These are phyloP conservation scores for Ophion costatus DNA, from an alignment of 2,888 invertebrate species.

Conservation along the genomic window DNA sequence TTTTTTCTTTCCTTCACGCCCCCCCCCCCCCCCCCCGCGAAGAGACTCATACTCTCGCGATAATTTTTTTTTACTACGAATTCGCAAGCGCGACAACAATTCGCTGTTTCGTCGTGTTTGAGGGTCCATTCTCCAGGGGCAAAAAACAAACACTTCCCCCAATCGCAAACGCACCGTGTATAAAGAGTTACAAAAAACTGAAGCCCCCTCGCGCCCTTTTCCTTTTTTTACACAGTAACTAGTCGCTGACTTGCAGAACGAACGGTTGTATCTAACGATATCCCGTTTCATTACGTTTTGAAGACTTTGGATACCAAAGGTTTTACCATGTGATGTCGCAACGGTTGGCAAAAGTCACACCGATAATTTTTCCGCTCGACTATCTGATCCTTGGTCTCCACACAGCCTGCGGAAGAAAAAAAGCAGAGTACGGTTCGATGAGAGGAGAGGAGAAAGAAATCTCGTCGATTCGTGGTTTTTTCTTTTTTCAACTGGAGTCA, in stretches of 20 bases:
- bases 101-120: constrained; percentile 25
- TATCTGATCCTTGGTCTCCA: constrained; percentile 80
- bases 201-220: constrained; percentile 6
- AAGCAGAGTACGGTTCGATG: constrained; percentile 33
- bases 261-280: constrained; percentile 42
- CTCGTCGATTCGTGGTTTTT: neutral
- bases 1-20: neutral
- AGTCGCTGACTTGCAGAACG: constrained; percentile 65
- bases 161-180: constrained; percentile 21
- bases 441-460: neutral
- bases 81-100: constrained; percentile 18
- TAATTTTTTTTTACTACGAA: constrained; percentile 37
- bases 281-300: constrained; percentile 70
- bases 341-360: constrained; percentile 80
- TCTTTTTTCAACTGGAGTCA: neutral
- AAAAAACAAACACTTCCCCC: constrained; percentile 37
- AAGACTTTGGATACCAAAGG: constrained; percentile 78
- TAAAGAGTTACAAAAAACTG: constrained; percentile 47
- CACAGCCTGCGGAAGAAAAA: constrained; percentile 77
- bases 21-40: neutral
- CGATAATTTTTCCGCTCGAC: constrained; percentile 81
- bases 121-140: neutral
- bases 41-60: constrained; percentile 7
- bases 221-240: constrained; percentile 62
- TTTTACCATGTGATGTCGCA: constrained; percentile 76